A percentile compares a stretch with the other conserved stretches of the same genome.
These are phyloP conservation scores for Irena cyanogastra DNA, from an alignment of 2,113 vertebrate genomes.

Conservation along the genomic window DNA sequence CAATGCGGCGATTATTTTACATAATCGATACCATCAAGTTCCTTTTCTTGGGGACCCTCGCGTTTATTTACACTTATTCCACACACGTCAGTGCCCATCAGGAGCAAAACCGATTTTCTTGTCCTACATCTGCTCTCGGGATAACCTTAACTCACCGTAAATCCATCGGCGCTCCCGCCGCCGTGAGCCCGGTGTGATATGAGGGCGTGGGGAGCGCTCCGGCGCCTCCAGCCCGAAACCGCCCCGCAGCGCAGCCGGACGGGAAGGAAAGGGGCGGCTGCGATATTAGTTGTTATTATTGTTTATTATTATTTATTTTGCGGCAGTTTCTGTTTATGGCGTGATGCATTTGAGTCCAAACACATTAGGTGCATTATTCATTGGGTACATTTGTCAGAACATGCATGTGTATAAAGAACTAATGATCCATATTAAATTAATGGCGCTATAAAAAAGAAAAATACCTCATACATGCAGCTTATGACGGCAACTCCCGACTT, in stretches of 20 bases:
- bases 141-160: conserved; percentile 68
- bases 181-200: not conserved
- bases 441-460: conserved; percentile 97
- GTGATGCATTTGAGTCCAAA: conserved; percentile 83
- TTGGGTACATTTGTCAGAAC: conserved; percentile 95
- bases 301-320: conserved; percentile 70
- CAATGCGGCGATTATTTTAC: conserved; percentile 71
- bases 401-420: conserved; percentile 86
- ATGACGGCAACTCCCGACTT: conserved; percentile 84
- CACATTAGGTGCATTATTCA: conserved; percentile 91
- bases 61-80: conserved; percentile 78
- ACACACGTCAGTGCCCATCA: conserved; percentile 72
- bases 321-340: conserved; percentile 85
- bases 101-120: conserved; percentile 72
- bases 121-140: conserved; percentile 64
- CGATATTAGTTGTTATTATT: conserved; percentile 16
- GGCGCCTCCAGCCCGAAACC: not conserved
- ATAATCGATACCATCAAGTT: conserved; percentile 78
- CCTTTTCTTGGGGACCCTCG: conserved; percentile 67
- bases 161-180: conserved; percentile 16
- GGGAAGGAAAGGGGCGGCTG: not conserved
- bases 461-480: conserved; percentile 80
- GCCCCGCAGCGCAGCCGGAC: not conserved
- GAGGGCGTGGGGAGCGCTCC: not conserved
- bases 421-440: conserved; percentile 99